Conservation (phyloP, 1,140 invertebrate species). For the Polypedilum pembai region DNA sequence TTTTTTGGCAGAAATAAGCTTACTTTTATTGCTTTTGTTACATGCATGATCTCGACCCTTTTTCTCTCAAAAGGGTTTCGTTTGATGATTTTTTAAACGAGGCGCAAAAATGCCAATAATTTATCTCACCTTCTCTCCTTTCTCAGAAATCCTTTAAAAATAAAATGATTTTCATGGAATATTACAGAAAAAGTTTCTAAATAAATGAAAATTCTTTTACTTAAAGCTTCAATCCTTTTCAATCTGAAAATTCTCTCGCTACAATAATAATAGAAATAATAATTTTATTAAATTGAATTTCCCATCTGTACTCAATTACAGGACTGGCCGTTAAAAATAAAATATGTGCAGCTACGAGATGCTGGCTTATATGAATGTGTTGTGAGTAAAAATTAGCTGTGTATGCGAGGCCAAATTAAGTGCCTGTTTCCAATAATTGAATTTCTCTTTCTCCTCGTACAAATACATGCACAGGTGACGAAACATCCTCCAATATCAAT, state of each 20-base stretch:
- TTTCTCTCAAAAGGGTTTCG: background rate
- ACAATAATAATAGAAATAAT: no score
- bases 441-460: constrained; percentile 29
- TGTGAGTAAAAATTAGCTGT: constrained; percentile 45
- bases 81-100: background rate
- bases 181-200: no score
- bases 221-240: no score
- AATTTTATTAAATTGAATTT: background rate
- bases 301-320: constrained; percentile 39
- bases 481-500: constrained; percentile 13
- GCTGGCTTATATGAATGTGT: constrained; percentile 62
- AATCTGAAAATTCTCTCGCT: no score
- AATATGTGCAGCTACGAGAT: constrained; percentile 71
- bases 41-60: background rate
- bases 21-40: no score
- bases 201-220: no score
- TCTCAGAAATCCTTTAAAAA: no score
- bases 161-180: no score
- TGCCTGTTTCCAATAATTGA: background rate
- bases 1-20: no score
- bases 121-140: constrained; percentile 1
- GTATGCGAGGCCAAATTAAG: constrained; percentile 34
- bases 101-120: constrained; percentile 17
- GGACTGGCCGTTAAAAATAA: constrained; percentile 82
- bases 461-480: constrained; percentile 51